phyloP scores from a whole-genome alignment of 2,797 vertebrate genomes.

The Rhinatrema bivittatum region DNA sequence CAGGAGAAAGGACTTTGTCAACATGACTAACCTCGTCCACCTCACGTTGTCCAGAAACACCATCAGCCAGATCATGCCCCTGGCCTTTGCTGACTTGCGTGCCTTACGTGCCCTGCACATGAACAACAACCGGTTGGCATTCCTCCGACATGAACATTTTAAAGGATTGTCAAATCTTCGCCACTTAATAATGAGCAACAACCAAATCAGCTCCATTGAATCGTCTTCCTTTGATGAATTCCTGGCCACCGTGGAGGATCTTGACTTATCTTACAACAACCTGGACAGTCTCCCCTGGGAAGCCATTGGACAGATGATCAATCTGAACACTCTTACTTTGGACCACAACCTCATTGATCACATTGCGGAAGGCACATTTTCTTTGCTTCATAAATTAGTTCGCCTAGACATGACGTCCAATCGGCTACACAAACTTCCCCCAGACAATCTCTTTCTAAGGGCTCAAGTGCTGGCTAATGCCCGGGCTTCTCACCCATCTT shows the following conservation, averaged over 20 bases:
- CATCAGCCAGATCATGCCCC: slow-evolving; percentile 80
- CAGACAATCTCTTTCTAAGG: slow-evolving; percentile 79
- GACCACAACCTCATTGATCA: slow-evolving; percentile 92
- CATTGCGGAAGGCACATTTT: slow-evolving; percentile 79
- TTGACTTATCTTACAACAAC: slow-evolving; percentile 93
- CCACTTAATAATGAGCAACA: slow-evolving; percentile 89
- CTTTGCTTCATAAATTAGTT: slow-evolving; percentile 80
- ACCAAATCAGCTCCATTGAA: slow-evolving; percentile 82
- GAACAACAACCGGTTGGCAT: slow-evolving; percentile 83
- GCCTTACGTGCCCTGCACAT: slow-evolving; percentile 84
- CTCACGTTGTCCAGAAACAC: slow-evolving; percentile 91
- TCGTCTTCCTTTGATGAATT: slow-evolving; percentile 77
- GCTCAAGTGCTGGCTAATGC: slow-evolving; percentile 68
- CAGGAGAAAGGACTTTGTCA: slow-evolving; percentile 82
- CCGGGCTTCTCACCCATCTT: slow-evolving; percentile 56
- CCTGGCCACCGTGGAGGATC: slow-evolving; percentile 82
- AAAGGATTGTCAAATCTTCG: slow-evolving; percentile 80
- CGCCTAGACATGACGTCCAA: slow-evolving; percentile 91
- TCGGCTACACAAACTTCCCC: slow-evolving; percentile 82
- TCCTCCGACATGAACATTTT: slow-evolving; percentile 75
- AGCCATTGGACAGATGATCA: slow-evolving; percentile 85
- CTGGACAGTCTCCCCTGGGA: slow-evolving; percentile 84
- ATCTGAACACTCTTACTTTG: slow-evolving; percentile 82
- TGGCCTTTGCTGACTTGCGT: slow-evolving; percentile 76
- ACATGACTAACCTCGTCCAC: slow-evolving; percentile 94